Evolutionary conservation across 2,888 invertebrate genomes (phyloP), one percentile per base, ranked within the genome.

Genomic region (Cheilosia impressa): DNA sequence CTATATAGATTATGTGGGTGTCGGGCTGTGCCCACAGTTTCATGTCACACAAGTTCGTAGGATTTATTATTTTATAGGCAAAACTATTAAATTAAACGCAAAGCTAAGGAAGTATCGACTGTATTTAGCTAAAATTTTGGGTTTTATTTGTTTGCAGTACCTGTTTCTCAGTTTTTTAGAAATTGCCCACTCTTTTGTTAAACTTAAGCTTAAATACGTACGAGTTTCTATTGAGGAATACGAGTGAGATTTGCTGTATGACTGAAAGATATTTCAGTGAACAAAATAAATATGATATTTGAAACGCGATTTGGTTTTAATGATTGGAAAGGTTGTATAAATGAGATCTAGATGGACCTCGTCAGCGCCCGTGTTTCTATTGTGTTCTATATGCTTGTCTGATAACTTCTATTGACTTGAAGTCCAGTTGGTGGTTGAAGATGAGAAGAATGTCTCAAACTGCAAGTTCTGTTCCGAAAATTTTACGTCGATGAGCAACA

Each of bases 181-280:
- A 24, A 34, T 60, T 38, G 9, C 31, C 19, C 22, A 22, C 38
- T 47, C 69, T 69, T 60, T 60, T 45, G 60, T 78, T 53, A 31
- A 65, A 55, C 63, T 71, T 63, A 66, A 73, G 57, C 65, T 75
- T 22, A 55, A 31, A 17, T 27, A 75, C 65, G 55, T 55, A 62
- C 31, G 68, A 73, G 62, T 66, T 83, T 80, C 38, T 34, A 50
- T 50, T 41, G n/a, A 58, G 73, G 57, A 75, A 73, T 79, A 75
- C 22, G 84, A 84, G 84, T 84, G 84, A 84, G 84, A 84, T 75
- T 80, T 66, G 71, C 75, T 80, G 63, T 47, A 60, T 50, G 13
- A 84, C 65, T 79, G 66, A 57, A 79, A 65, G 15, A 17, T 62
- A 71, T 60, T 76, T 80, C 80, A 69, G 69, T 66, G 47, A 71